Percentiles rank a stretch among this genome's conserved stretches.
Conservation (phyloP, 2,113 vertebrate species). For the Rhinolophus ferrumequinum region DNA sequence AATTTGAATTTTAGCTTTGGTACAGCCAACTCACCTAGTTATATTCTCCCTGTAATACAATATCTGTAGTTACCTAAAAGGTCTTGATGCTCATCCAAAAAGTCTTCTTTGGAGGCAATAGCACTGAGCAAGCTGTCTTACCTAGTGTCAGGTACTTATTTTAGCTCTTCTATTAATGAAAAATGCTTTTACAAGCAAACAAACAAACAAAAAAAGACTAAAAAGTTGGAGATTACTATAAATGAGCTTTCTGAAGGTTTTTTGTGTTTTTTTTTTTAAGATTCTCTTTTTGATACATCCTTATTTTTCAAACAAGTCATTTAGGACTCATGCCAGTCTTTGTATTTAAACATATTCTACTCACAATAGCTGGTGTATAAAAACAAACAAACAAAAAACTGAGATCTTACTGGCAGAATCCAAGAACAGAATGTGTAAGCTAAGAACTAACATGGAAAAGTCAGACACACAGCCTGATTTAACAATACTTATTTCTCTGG, state of each 20-base stretch:
- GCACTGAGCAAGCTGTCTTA: background rate
- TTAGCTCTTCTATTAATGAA: background rate
- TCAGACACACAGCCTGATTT: background rate
- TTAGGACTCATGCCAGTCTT: background rate
- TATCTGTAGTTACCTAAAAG: background rate
- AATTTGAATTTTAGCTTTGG: background rate
- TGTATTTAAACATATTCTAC: background rate
- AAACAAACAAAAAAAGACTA: background rate
- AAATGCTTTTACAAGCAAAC: background rate
- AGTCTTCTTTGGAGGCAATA: background rate
- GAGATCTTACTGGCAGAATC: background rate
- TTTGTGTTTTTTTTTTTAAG: background rate
- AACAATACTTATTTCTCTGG: conserved; percentile 19
- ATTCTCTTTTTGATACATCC: background rate
- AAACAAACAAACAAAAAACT: too few species aligned
- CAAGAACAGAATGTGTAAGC: background rate
- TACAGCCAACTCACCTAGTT: background rate
- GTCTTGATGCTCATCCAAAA: background rate
- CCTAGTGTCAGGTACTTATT: background rate
- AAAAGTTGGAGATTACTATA: background rate
- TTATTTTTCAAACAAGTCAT: background rate
- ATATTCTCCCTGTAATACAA: background rate
- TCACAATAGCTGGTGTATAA: background rate
- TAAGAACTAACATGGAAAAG: background rate
- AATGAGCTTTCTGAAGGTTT: background rate